Conservation (phyloP, 1,140 invertebrate species). For the Cydia pomonella region DNA sequence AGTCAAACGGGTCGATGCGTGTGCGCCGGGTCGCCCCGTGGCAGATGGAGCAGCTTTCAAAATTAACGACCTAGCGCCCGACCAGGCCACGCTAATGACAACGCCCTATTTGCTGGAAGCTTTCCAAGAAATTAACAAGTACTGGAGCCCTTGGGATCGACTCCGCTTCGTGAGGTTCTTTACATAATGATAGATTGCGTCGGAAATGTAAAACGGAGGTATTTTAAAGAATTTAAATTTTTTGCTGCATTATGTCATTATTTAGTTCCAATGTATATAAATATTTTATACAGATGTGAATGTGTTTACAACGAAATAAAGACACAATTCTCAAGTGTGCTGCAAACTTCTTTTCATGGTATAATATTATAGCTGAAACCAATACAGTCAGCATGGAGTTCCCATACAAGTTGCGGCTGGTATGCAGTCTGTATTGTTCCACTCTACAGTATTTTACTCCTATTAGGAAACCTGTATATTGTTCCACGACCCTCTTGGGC, state of each 20-base stretch:
- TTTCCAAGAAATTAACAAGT: slow-evolving; percentile 21
- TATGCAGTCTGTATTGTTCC: background rate
- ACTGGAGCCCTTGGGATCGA: slow-evolving; percentile 16
- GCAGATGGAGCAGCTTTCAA: slow-evolving; percentile 23
- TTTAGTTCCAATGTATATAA: no score
- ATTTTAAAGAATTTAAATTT: no score
- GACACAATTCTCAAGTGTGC: no score
- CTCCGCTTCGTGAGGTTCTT: background rate
- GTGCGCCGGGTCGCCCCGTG: background rate
- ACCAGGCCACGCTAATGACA: slow-evolving; percentile 14
- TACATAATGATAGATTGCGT: background rate
- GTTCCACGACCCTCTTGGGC: slow-evolving; percentile 20
- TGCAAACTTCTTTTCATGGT: no score
- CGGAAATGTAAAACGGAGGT: background rate
- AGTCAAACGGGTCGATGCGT: slow-evolving; percentile 9
- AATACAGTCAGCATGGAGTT: no score
- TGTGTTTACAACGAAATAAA: no score
- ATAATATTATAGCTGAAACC: no score
- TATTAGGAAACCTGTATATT: slow-evolving; percentile 13
- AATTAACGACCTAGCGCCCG: slow-evolving; percentile 22
- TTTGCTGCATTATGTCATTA: no score
- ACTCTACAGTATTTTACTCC: background rate
- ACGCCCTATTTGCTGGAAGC: slow-evolving; percentile 22
- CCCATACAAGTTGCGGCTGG: no score
- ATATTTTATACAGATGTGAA: no score